phyloP scores from a whole-genome alignment of 2,797 vertebrate species.

The Denticeps clupeoides region DNA sequence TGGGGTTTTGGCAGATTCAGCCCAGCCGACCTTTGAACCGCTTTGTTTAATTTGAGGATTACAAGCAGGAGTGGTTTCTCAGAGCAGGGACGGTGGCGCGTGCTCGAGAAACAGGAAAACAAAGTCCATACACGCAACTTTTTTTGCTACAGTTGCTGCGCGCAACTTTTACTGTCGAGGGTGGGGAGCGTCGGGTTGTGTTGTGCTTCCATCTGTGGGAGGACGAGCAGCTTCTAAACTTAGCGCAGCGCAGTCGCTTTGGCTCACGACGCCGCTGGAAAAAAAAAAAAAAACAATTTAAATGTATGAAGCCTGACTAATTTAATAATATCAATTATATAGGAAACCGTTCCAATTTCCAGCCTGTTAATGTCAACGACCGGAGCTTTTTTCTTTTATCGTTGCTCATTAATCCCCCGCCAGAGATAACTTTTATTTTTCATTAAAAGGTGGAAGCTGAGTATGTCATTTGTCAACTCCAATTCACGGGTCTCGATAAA shows the following conservation, averaged over 20 bases:
- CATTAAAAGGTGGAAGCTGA: constrained; percentile 26
- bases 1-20: constrained; percentile 11
- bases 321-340: constrained; percentile 31
- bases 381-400: constrained; percentile 26
- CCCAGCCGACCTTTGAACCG: constrained; percentile 16
- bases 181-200: constrained; percentile 1
- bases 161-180: too few relatives aligned
- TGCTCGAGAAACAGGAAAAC: neutral
- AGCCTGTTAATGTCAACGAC: constrained; percentile 21
- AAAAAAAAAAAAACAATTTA: constrained; percentile 16
- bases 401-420: constrained; percentile 24
- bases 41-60: constrained; percentile 28
- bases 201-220: neutral
- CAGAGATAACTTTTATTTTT: constrained; percentile 30
- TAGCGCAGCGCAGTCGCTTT: constrained; percentile 4
- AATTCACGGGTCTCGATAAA: constrained; percentile 21
- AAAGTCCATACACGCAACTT: neutral
- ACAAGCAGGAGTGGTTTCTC: constrained; percentile 11
- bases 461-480: constrained; percentile 28
- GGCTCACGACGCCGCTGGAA: constrained; percentile 13
- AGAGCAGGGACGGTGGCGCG: neutral
- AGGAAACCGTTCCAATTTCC: constrained; percentile 26
- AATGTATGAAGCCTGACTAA: constrained; percentile 17
- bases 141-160: too few relatives aligned
- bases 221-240: constrained; percentile 2